Percentiles rank a stretch among this genome's conserved stretches.
Evolutionary conservation across 23 tunicate species (phyloP).

Genomic region (Phallusia fumigata): DNA sequence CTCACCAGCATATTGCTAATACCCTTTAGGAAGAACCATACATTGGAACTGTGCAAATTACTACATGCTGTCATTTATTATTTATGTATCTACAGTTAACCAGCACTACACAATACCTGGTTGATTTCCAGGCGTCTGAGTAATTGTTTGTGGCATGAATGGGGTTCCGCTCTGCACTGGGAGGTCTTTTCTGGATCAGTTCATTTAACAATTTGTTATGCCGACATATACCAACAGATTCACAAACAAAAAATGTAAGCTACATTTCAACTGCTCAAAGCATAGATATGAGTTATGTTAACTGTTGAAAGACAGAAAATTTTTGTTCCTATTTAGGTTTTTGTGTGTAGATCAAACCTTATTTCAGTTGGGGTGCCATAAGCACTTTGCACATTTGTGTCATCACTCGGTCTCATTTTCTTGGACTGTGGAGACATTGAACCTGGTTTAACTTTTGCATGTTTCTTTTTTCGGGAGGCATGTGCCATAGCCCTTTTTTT

Average conservation of each 20-base stretch:
- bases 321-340: too few species aligned
- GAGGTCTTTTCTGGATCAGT: background rate
- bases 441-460: background rate
- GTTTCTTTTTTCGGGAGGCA: background rate
- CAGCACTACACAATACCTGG: constrained; percentile 1
- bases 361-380: background rate
- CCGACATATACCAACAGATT: too few species aligned
- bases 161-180: background rate
- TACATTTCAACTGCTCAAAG: too few species aligned
- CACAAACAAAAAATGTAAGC: too few species aligned
- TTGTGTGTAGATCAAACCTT: background rate
- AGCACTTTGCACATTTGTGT: background rate
- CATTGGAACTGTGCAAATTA: too few species aligned
- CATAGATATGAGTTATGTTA: too few species aligned
- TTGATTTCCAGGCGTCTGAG: background rate
- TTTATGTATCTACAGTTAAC: too few species aligned
- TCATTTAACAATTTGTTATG: background rate
- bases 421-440: constrained; percentile 1
- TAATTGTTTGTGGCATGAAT: background rate
- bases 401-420: background rate
- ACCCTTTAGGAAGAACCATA: too few species aligned
- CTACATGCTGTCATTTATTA: too few species aligned
- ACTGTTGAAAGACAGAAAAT: too few species aligned
- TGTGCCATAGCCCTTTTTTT: background rate
- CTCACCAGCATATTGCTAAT: too few species aligned